A percentile compares a stretch with the other conserved stretches of the same genome.
Conservation (phyloP, 2,888 invertebrate species). For the Drosophila infuscata region DNA sequence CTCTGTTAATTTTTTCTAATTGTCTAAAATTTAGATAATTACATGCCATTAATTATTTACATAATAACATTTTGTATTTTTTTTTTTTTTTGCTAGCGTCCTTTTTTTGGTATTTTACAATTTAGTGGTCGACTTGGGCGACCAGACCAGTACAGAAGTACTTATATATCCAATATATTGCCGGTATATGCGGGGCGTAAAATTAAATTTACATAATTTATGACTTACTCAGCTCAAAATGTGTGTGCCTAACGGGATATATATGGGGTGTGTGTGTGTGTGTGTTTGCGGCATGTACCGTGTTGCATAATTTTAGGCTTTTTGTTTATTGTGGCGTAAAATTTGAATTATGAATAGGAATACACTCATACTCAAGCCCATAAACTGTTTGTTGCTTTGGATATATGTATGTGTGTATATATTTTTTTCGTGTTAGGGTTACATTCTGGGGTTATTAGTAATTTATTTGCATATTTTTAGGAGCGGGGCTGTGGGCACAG, state of each 20-base stretch:
- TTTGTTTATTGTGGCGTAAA: slow-evolving; percentile 81
- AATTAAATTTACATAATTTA: slow-evolving; percentile 80
- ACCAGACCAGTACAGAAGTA: slow-evolving; percentile 19
- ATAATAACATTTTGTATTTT: slow-evolving; percentile 67
- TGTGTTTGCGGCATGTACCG: slow-evolving; percentile 60
- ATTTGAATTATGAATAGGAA: slow-evolving; percentile 80
- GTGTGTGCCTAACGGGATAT: slow-evolving; percentile 32
- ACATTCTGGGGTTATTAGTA: slow-evolving; percentile 78
- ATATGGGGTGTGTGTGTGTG: slow-evolving; percentile 24
- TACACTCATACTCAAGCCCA: slow-evolving; percentile 38
- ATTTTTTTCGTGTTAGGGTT: slow-evolving; percentile 70
- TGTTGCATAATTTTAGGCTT: slow-evolving; percentile 81
- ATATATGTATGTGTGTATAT: slow-evolving; percentile 13
- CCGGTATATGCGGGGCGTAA: slow-evolving; percentile 68
- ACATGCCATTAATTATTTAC: slow-evolving; percentile 83
- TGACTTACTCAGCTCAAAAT: slow-evolving; percentile 79
- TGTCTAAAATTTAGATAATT: slow-evolving; percentile 83
- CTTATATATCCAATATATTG: slow-evolving; percentile 38
- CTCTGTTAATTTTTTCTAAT: slow-evolving; percentile 82
- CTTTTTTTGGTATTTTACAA: slow-evolving; percentile 27
- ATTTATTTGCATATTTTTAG: slow-evolving; percentile 79
- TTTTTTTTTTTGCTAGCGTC: slow-evolving; percentile 1
- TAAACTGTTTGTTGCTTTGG: slow-evolving; percentile 37
- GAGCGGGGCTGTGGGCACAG: slow-evolving; percentile 51
- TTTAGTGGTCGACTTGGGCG: slow-evolving; percentile 58